Evolutionary conservation across 2,113 vertebrate genomes (phyloP).

Genomic region (cattle (Bos taurus)): DNA sequence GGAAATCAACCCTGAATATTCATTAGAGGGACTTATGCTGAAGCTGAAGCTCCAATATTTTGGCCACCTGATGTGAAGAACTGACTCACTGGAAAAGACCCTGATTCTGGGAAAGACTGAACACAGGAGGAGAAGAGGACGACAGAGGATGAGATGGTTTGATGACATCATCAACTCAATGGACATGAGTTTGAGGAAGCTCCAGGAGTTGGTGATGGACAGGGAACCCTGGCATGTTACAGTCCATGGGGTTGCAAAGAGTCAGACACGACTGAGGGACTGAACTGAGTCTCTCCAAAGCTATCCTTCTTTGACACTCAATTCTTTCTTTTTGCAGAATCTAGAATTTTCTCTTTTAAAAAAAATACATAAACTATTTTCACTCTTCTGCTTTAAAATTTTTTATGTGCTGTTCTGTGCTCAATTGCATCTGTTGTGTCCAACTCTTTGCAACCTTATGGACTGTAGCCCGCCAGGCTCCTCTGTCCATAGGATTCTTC

Average conservation of each 20-base stretch:
- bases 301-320: neutral
- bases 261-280: neutral
- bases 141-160: neutral
- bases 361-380: neutral
- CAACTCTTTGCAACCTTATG: neutral
- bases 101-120: neutral
- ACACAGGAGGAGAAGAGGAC: neutral
- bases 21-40: neutral
- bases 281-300: neutral
- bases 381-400: neutral
- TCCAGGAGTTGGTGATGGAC: neutral
- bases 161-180: neutral
- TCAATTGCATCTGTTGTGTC: neutral
- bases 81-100: neutral
- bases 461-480: neutral
- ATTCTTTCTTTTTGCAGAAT: neutral
- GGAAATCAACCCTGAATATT: neutral
- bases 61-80: neutral
- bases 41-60: neutral
- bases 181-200: neutral
- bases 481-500: neutral
- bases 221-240: neutral
- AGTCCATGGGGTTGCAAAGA: neutral
- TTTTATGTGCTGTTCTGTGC: neutral
- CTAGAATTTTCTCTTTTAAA: neutral